Base-by-base conservation (phyloP, 2,797 vertebrate genomes). In the Hipposideros larvatus region DNA sequence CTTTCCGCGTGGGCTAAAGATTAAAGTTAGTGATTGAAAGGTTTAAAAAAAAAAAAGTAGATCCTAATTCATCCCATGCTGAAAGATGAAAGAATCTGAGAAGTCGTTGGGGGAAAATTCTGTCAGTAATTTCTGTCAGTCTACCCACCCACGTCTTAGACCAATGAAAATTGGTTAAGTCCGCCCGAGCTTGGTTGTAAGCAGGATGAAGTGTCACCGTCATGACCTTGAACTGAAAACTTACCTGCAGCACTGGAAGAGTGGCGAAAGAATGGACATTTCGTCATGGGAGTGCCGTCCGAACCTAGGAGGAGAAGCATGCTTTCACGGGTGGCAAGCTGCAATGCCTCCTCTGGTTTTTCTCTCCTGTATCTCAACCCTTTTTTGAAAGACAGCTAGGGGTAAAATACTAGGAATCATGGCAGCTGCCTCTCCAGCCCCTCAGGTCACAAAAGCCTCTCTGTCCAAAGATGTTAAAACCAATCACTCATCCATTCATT, bases 211-310 rank as follows among this genome's bases (percentile, higher is more conserved):
- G 15, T 22, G 78, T 16, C 86, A 21, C 43, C 1, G 0, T 0
- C 10, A 34, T 46, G 28, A 22, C 41, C 65, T 8, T 11, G 43
- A 41, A 15, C 78, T 11, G 61, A 0, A n/a, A 31, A 99, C 99
- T 99, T 97, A 99, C 99, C 98, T 98, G 98, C 99, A 99, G 87
- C 99, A 99, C 98, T 99, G 99, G 79, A 98, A 98, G 43, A 99
- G 98, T 0, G 99, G 99, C 0, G 99, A 99, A 95, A 99, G 98
- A 97, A 99, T 99, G 97, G 99, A 99, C 97, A 98, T 90, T 92
- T 99, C 99, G 0, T 99, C 99, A 0, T 98, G 99, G 91, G 99
- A 99, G 94, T 99, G 99, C 13, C 98, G 98, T 92, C 99, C 99
- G 48, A 99, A 99, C 97, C 99, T 99, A 94, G 73, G 57, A 70